Evolutionary conservation across 2,888 invertebrate genomes (phyloP), one percentile per base, ranked within the genome.

Genomic region (Oxystoma pomonae): DNA sequence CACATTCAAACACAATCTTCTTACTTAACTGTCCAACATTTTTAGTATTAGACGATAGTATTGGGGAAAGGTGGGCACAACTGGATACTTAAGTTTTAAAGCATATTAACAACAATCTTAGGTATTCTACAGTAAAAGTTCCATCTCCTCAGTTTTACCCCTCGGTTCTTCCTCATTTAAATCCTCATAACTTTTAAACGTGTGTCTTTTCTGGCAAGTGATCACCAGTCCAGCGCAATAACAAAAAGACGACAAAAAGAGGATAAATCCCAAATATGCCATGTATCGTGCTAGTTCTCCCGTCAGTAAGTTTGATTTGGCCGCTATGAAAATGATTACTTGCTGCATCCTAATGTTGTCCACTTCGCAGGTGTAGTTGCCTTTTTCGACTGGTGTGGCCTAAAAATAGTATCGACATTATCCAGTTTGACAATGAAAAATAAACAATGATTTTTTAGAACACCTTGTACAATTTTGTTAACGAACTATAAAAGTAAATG

Each of bases 311-410:
- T 76, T 80, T 1, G 81, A 79, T 73, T 84, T 85, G 0, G 82
- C 78, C 1, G 83, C 79, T 1, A 87, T 81, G 70, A 77, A 80
- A 51, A 87, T 74, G 63, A 78, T 78, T 62, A 82, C 79, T 75
- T 82, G 82, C 75, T 85, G 81, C 79, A 85, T 83, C 67, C 79
- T 81, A 51, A 80, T 82, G 63, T 85, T 85, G 76, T 89, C 84
- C 5, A 88, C 86, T 63, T 81, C 81, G 75, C 92, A 92, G 0
- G 85, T 84, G 75, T 91, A 92, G 72, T 84, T 84, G 12, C 91
- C 91, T 65, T 86, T 84, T 75, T 91, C 90, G 0, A 82, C 78
- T 67, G 81, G 80, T 16, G 84, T 84, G 3, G 35, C 35, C 35
- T 35, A 35, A 35, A 35, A 35, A 35, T 12, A 35, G 12, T 12